Evolutionary conservation across 2,888 invertebrate species (phyloP).

Genomic region (Palloptera scutellata): DNA sequence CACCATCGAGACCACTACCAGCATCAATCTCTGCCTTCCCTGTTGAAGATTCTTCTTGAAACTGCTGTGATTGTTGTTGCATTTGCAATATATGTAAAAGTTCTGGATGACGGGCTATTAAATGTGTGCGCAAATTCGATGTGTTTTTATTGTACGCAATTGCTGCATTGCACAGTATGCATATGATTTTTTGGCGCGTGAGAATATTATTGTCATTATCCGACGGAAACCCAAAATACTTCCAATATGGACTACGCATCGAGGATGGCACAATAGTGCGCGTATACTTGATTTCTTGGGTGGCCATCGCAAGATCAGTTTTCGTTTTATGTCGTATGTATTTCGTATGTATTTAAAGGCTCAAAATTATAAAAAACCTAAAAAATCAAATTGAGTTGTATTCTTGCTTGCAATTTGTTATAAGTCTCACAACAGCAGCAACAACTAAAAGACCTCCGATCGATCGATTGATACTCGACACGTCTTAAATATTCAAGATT

Average conservation of each 20-base stretch:
- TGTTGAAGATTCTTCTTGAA: background rate
- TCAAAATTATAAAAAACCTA: too few relatives aligned
- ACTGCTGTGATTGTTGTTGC: slow-evolving; percentile 27
- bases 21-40: background rate
- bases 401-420: too few relatives aligned
- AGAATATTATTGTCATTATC: slow-evolving; percentile 49
- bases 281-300: slow-evolving; percentile 45
- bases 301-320: slow-evolving; percentile 4
- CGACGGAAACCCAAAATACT: slow-evolving; percentile 54
- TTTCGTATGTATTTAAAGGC: too few relatives aligned
- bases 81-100: slow-evolving; percentile 40
- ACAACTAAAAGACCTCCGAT: too few relatives aligned
- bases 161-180: slow-evolving; percentile 48
- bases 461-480: too few relatives aligned
- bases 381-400: too few relatives aligned
- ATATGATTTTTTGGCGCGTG: slow-evolving; percentile 51
- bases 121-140: slow-evolving; percentile 52
- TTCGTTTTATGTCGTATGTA: too few relatives aligned
- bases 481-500: too few relatives aligned
- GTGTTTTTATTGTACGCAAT: slow-evolving; percentile 55
- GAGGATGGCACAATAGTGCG: slow-evolving; percentile 48
- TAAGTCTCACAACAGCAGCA: too few relatives aligned
- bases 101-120: slow-evolving; percentile 50
- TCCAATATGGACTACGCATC: slow-evolving; percentile 55
- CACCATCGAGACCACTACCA: background rate